These are phyloP conservation scores for Myrmecobius fasciatus DNA, from an alignment of 2,113 vertebrate genomes.

Conservation along the genomic window DNA sequence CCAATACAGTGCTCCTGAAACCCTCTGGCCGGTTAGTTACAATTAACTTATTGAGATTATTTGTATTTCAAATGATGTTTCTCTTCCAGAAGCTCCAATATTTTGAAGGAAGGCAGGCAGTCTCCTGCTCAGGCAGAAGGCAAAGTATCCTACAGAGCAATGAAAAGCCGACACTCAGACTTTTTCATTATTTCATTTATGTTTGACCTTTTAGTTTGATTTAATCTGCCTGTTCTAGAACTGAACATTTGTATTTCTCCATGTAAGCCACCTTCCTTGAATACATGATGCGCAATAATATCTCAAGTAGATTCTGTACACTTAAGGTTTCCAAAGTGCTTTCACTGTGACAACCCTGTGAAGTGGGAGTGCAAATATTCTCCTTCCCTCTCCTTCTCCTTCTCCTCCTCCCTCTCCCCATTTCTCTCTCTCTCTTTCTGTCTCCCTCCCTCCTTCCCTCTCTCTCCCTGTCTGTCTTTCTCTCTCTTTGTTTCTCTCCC, in stretches of 20 bases:
- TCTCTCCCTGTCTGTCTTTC: too few relatives aligned
- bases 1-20: background rate
- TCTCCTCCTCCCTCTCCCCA: fast-evolving
- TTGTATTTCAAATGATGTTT: slow-evolving; percentile 23
- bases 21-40: slow-evolving; percentile 35
- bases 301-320: background rate
- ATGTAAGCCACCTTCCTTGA: background rate
- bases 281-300: background rate
- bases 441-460: too few relatives aligned
- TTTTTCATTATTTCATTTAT: background rate
- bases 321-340: background rate
- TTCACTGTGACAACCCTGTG: background rate
- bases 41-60: slow-evolving; percentile 41
- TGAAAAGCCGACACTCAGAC: background rate
- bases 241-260: background rate
- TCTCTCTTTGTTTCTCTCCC: too few relatives aligned
- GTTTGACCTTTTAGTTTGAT: background rate
- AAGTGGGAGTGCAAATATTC: background rate
- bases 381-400: background rate
- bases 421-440: too few relatives aligned
- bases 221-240: background rate
- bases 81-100: background rate
- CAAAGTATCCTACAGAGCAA: background rate
- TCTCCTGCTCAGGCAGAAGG: slow-evolving; percentile 24
- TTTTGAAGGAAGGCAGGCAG: background rate